phyloP scores from a whole-genome alignment of 2,888 invertebrate genomes.

The Phasia obesa region DNA sequence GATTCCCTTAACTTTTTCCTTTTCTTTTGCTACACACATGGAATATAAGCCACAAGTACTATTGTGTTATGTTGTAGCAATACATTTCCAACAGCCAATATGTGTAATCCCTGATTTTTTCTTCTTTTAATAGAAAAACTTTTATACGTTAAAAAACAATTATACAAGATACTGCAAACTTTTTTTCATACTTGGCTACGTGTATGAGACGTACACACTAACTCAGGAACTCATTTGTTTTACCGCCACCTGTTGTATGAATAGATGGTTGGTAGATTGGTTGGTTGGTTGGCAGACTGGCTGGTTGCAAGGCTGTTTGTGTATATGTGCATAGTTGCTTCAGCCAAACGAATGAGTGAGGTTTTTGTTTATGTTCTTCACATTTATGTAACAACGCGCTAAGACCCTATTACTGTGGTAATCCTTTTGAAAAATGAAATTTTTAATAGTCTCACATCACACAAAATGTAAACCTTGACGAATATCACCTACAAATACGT shows the following conservation, averaged over 20 bases:
- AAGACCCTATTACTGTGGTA: slow-evolving; percentile 72
- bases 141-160: slow-evolving; percentile 63
- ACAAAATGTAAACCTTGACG: slow-evolving; percentile 68
- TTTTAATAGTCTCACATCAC: slow-evolving; percentile 72
- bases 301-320: slow-evolving; percentile 20
- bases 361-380: slow-evolving; percentile 67
- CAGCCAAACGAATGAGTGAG: slow-evolving; percentile 17
- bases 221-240: slow-evolving; percentile 39
- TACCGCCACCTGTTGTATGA: slow-evolving; percentile 63
- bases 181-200: slow-evolving; percentile 6
- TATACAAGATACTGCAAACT: slow-evolving; percentile 50
- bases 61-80: not conserved
- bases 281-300: not conserved
- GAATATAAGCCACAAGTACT: not conserved
- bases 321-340: slow-evolving; percentile 20
- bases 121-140: slow-evolving; percentile 48
- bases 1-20: slow-evolving; percentile 35
- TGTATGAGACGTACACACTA: slow-evolving; percentile 2
- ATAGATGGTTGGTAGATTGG: slow-evolving; percentile 30
- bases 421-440: slow-evolving; percentile 73
- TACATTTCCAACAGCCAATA: slow-evolving; percentile 55
- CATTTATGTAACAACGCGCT: slow-evolving; percentile 68
- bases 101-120: slow-evolving; percentile 54
- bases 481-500: slow-evolving; percentile 44
- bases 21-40: not conserved